phyloP scores from a whole-genome alignment of 2,888 invertebrate species.

The Eupithecia insigniata region DNA sequence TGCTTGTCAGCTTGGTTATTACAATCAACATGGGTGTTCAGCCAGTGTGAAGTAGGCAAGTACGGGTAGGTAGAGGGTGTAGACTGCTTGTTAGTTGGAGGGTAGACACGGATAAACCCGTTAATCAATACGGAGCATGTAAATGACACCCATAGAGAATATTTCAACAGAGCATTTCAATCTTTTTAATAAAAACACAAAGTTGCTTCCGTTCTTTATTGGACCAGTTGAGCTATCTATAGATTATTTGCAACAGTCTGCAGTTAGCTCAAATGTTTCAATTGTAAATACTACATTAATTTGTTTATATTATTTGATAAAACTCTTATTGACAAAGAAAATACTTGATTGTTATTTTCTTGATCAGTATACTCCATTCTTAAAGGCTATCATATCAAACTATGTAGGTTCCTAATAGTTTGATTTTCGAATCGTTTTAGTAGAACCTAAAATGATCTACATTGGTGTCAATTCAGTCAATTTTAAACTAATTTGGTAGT shows the following conservation, averaged over 20 bases:
- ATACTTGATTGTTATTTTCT: too few species aligned
- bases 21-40: conserved; percentile 8
- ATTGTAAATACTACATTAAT: too few species aligned
- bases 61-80: conserved; percentile 22
- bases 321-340: too few species aligned
- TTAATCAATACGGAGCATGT: conserved; percentile 47
- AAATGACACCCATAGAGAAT: conserved; percentile 43
- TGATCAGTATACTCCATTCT: too few species aligned
- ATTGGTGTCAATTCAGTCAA: too few species aligned
- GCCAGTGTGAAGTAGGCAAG: background rate
- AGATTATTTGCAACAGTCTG: too few species aligned
- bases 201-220: background rate
- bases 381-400: too few species aligned
- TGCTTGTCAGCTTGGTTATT: background rate
- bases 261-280: too few species aligned
- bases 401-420: background rate
- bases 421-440: background rate
- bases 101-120: conserved; percentile 40
- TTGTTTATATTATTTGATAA: too few species aligned
- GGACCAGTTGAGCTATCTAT: too few species aligned
- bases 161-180: conserved; percentile 32
- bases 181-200: background rate
- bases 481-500: too few species aligned
- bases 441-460: background rate
- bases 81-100: conserved; percentile 34